A percentile compares a stretch with the other conserved stretches of the same genome.
Conservation (phyloP, 2,888 invertebrate species). For the Dicranocentrus wangi region DNA sequence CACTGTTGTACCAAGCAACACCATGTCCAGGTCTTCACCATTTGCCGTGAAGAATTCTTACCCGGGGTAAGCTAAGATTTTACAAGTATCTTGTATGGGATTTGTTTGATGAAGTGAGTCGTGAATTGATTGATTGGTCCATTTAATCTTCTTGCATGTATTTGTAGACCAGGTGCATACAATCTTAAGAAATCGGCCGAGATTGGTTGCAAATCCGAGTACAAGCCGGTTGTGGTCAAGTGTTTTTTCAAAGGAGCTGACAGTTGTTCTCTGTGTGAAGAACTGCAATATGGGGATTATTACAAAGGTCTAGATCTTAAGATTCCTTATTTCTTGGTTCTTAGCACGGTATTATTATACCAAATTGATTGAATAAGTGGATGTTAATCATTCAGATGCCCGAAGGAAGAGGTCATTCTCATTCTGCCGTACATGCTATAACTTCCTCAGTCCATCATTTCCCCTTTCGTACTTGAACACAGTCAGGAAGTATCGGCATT, state of each 20-base stretch:
- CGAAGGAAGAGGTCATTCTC: too few species aligned
- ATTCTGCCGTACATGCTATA: too few species aligned
- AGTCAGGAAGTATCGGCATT: constrained; percentile 50
- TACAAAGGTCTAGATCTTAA: constrained; percentile 24
- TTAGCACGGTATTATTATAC: background rate
- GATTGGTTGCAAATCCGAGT: constrained; percentile 1
- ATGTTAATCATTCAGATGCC: too few species aligned
- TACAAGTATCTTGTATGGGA: too few species aligned
- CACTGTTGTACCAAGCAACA: too few species aligned
- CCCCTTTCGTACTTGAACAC: constrained; percentile 14
- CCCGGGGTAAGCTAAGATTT: too few species aligned
- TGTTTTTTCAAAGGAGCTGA: constrained; percentile 53
- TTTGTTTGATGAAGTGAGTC: too few species aligned
- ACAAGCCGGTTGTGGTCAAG: constrained; percentile 36
- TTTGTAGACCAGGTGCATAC: constrained; percentile 51
- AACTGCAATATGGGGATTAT: constrained; percentile 44
- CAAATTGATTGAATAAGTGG: background rate
- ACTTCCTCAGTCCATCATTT: background rate
- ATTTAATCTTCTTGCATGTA: too few species aligned
- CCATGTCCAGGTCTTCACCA: too few species aligned
- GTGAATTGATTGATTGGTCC: too few species aligned
- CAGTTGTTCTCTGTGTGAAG: constrained; percentile 24
- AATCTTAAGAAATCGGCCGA: background rate
- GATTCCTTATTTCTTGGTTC: background rate
- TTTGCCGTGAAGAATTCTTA: too few species aligned